Evolutionary conservation across 2,888 invertebrate genomes (phyloP), one percentile per base, ranked within the genome.

Genomic region (Heteromyza rotundicornis): DNA sequence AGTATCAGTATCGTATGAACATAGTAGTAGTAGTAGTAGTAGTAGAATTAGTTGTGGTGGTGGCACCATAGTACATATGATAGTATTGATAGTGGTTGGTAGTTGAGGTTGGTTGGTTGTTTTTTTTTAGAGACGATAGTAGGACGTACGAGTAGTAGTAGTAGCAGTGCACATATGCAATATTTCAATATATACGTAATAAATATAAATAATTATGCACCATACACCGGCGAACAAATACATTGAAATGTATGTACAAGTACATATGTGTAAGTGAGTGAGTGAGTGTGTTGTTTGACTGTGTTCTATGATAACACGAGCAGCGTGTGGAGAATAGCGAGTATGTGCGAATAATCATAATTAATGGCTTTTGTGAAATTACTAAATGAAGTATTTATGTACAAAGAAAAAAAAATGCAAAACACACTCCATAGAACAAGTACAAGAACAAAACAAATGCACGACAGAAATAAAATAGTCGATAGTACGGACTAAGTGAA

Each of bases 61-160:
- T 49, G 56, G 53, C 50, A 63, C 53, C 52, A 55, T 59, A 54
- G 50, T 61, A 54, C 57, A 35, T 22, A 32, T 51, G 55, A 47
- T 40, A 59, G 55, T 35, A 60, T 44, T 20, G 50, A 54, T 60
- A 36, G 59, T 53, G 32, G 55, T 58, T n/a, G 36, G 40, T 35
- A 32, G 52, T 22, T 54, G 17, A 14, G 27, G 22, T 14, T 44
- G 20, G 22, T 52, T n/a, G n/a, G n/a, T n/a, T n/a, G n/a, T n/a
- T n/a, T n/a, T n/a, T 14, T 52, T n/a, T 10, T 27, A 52, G 52
- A 22, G 23, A 16, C 27, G 27, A 16, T n/a, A 32, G 32, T 53
- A 35, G 53, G 5, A 32, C 23, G 60, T 40, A 55, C 58, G 50
- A 59, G 47, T 20, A 58, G 52, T n/a, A 61, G 50, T 32, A 55